These are phyloP conservation scores for Blastobasis adustella DNA, from an alignment of 2,888 invertebrate genomes.

Conservation along the genomic window DNA sequence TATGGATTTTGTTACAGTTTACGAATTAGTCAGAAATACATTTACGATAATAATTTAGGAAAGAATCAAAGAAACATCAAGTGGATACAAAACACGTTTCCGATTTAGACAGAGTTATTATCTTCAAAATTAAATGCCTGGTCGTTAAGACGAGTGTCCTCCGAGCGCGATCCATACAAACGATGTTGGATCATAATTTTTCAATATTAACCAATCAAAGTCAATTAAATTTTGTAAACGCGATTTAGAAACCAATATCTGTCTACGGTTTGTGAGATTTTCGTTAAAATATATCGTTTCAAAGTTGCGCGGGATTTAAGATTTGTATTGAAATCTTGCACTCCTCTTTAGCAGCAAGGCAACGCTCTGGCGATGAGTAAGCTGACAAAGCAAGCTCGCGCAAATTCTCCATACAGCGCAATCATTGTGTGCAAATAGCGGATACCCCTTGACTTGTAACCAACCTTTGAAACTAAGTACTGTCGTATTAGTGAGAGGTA, in stretches of 20 bases:
- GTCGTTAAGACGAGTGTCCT: not conserved
- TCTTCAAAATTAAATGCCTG: too few species aligned
- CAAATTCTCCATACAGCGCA: slow-evolving; percentile 8
- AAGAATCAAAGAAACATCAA: too few species aligned
- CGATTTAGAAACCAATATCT: too few species aligned
- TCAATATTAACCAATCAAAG: not conserved
- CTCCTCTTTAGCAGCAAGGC: not conserved
- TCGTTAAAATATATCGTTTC: not conserved
- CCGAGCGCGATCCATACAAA: too few species aligned
- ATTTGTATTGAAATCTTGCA: not conserved
- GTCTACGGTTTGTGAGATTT: too few species aligned
- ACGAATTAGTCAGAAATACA: too few species aligned
- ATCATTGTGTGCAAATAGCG: slow-evolving; percentile 20
- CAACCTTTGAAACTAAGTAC: slow-evolving; percentile 4
- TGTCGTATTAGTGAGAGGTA: not conserved
- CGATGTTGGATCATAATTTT: not conserved
- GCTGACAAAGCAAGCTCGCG: not conserved
- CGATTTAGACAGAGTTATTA: too few species aligned
- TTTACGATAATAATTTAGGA: too few species aligned
- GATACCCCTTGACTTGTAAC: slow-evolving; percentile 24
- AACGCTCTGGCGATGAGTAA: not conserved
- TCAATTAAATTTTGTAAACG: too few species aligned
- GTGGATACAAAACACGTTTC: too few species aligned
- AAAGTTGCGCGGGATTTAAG: not conserved
- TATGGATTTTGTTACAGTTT: too few species aligned